These are phyloP conservation scores for Ceratoteleas bidentatus DNA, from an alignment of 1,140 invertebrate genomes.

Conservation along the genomic window DNA sequence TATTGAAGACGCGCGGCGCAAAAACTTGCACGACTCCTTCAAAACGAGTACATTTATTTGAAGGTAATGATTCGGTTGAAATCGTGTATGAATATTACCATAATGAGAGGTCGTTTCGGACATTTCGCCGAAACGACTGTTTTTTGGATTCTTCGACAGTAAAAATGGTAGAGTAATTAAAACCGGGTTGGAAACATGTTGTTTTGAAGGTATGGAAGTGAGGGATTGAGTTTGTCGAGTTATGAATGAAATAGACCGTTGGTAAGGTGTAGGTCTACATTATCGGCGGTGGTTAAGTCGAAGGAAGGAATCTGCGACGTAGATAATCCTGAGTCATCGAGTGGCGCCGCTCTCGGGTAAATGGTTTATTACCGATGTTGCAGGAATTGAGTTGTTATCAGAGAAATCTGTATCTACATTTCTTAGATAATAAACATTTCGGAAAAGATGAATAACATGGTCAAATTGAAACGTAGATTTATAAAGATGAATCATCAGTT, in stretches of 20 bases:
- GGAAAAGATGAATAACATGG: too few species aligned
- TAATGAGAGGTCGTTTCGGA: conserved; percentile 17
- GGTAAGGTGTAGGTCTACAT: not conserved
- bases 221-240: not conserved
- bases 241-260: not conserved
- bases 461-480: too few species aligned
- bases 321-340: conserved; percentile 4
- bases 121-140: too few species aligned
- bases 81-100: conserved; percentile 25
- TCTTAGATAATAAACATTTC: too few species aligned
- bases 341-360: conserved; percentile 50
- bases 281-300: conserved; percentile 26
- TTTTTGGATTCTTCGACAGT: too few species aligned
- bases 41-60: conserved; percentile 23
- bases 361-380: not conserved
- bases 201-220: not conserved
- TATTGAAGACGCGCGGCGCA: conserved; percentile 29
- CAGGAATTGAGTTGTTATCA: too few species aligned
- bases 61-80: conserved; percentile 22
- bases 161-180: too few species aligned
- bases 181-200: too few species aligned
- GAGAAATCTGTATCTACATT: too few species aligned
- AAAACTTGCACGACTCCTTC: conserved; percentile 54
- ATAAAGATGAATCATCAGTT: too few species aligned
- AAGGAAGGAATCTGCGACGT: conserved; percentile 23